Base-by-base conservation (phyloP, 2,797 vertebrate species). In the Notolabrus celidotus region DNA sequence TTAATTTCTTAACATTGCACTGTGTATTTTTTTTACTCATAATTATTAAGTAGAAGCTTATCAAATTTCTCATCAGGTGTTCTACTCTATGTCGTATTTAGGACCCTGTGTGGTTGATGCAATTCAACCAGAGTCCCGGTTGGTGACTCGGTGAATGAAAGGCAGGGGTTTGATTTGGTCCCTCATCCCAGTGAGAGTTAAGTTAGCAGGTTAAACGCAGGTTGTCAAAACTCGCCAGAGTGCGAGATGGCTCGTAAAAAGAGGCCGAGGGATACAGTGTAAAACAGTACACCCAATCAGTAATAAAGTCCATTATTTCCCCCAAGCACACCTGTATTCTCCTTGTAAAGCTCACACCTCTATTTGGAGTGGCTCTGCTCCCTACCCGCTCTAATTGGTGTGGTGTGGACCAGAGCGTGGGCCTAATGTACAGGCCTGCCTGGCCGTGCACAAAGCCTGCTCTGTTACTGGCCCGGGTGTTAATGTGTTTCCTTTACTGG, bases 401-500 rank as follows among this genome's bases (percentile, higher is more conserved):
- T 63, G 59, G 85, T 72, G 76, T 74, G 80, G 86, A 86, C 73
- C 80, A 29, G 69, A 83, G 84, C 74, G 27, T 61, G 73, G 79
- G 75, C 72, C 80, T 86, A 86, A 89, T 83, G 84, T 85, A 88
- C 54, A 34, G 38, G 86, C 71, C 74, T 58, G 84, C 85, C 84
- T 79, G 74, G 71, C 80, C 41, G 43, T 1, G 84, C 87, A 93
- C 92, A 93, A 93, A 92, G 92, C 88, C 75, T 29, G 74, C 88
- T 89, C 92, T 92, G 92, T 93, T 92, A 74, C 89, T 79, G 86
- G 83, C 86, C 65, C 56, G 71, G 75, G 91, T 91, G 91, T 92
- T 92, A 91, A 91, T 92, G 90, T 89, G 90, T 90, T 92, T 93
- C 91, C 91, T 92, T 92, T 92, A 92, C 92, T 92, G 91, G 92